A percentile compares a stretch with the other conserved stretches of the same genome.
Evolutionary conservation across 2,113 vertebrate genomes (phyloP).

Genomic region (Apodemus sylvaticus): DNA sequence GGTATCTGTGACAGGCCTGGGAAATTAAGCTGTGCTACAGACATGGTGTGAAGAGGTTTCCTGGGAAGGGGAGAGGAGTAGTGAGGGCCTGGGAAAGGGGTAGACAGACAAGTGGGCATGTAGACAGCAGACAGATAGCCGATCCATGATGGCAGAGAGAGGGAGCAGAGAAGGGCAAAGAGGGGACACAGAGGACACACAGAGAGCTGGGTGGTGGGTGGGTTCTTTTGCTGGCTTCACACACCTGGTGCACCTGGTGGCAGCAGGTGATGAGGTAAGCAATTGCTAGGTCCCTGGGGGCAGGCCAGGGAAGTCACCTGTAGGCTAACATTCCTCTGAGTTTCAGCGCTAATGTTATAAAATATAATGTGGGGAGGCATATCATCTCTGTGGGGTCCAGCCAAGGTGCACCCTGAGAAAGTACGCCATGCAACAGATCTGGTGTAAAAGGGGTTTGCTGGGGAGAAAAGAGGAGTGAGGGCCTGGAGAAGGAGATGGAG

Average conservation of each 20-base stretch:
- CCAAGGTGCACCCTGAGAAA: no score
- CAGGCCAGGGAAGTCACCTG: background rate
- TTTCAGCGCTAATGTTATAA: no score
- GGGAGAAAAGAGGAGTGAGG: no score
- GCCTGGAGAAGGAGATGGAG: no score
- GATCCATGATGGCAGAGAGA: background rate
- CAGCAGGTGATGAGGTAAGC: background rate
- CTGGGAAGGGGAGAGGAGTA: background rate
- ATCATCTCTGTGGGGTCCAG: no score
- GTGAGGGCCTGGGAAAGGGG: background rate
- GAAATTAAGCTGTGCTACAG: background rate
- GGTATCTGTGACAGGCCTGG: no score
- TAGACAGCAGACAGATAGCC: background rate
- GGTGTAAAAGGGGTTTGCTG: no score
- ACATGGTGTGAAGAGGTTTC: background rate
- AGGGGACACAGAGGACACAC: background rate
- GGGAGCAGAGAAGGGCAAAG: background rate
- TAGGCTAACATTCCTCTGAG: background rate
- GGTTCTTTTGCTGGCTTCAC: background rate
- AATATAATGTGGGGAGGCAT: no score
- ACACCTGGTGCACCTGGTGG: background rate
- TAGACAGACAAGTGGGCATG: background rate
- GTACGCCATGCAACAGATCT: no score
- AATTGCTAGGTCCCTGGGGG: background rate
- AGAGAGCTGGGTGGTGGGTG: background rate